Percentiles rank a stretch among this genome's conserved stretches.
phyloP scores from a whole-genome alignment of 2,888 invertebrate species.

The Trachelus troglodyta region DNA sequence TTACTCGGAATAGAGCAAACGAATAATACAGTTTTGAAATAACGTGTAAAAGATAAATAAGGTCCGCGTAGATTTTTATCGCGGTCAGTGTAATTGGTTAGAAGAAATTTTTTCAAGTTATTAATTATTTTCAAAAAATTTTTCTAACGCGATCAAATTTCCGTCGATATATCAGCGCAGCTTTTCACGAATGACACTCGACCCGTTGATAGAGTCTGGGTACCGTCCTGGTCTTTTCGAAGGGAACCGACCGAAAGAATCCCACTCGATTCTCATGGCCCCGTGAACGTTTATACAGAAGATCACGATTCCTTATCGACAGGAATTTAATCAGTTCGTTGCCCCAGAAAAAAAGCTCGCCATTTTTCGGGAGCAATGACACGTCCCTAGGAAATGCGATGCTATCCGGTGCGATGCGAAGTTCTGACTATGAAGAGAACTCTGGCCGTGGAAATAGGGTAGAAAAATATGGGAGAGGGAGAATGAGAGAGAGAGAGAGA shows the following conservation, averaged over 20 bases:
- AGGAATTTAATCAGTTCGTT: constrained; percentile 38
- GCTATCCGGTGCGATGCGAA: background rate
- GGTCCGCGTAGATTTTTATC: no score
- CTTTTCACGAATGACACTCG: background rate
- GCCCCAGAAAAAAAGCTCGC: constrained; percentile 29
- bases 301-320: constrained; percentile 20
- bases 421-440: background rate
- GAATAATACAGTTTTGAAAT: background rate
- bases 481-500: no score
- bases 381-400: constrained; percentile 22
- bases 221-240: background rate
- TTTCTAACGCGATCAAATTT: background rate
- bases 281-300: background rate
- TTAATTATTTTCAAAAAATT: background rate
- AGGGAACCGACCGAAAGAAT: background rate
- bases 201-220: background rate
- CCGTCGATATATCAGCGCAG: background rate
- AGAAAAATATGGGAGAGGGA: background rate
- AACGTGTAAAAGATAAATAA: background rate
- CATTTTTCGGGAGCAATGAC: constrained; percentile 33
- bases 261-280: background rate
- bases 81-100: no score
- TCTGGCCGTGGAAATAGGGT: background rate
- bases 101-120: no score
- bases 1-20: background rate